Evolutionary conservation across 2,113 vertebrate genomes (phyloP).

Genomic region (Oceanodroma tethys): DNA sequence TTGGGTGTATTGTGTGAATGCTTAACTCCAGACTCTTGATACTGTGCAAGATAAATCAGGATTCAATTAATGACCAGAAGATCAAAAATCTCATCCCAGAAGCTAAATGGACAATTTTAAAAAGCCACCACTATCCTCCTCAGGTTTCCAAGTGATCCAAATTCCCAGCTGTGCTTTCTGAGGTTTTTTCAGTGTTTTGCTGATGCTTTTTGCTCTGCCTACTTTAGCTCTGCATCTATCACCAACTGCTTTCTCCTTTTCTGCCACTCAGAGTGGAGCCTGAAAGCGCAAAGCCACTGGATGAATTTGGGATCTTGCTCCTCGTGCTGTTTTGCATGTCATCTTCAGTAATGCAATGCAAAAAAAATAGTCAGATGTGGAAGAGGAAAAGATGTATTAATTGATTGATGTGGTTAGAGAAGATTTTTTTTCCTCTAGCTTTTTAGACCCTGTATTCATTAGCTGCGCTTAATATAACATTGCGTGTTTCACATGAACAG

Average conservation of each 20-base stretch:
- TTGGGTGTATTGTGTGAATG: neutral
- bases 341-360: neutral
- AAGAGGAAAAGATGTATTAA: neutral
- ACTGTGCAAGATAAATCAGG: neutral
- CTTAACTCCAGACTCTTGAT: neutral
- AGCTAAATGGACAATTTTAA: neutral
- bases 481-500: neutral
- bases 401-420: neutral
- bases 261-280: neutral
- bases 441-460: neutral
- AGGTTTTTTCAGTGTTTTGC: neutral
- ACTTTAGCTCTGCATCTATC: neutral
- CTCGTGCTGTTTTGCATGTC: neutral
- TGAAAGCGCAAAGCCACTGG: neutral
- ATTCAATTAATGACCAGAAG: neutral
- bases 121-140: neutral
- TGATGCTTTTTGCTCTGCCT: neutral
- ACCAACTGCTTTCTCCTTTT: neutral
- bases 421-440: neutral
- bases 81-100: neutral
- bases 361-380: neutral
- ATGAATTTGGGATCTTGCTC: neutral
- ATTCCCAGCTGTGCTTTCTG: neutral
- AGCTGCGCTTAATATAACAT: neutral
- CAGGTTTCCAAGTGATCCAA: neutral